Evolutionary conservation across 2,888 invertebrate species (phyloP).

Genomic region (Unio pictorum): DNA sequence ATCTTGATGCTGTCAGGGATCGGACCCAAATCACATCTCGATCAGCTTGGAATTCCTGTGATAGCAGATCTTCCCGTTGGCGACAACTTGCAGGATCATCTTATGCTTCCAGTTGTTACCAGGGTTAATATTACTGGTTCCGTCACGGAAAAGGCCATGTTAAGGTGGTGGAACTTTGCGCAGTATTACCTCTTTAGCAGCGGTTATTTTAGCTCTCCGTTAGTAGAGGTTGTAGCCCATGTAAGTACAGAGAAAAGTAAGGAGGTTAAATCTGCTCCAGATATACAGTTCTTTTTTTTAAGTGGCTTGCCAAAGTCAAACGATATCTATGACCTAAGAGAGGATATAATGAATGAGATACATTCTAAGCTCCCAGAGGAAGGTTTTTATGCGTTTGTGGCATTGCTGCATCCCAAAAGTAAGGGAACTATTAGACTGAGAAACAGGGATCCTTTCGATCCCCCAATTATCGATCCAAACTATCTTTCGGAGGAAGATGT

Average conservation of each 20-base stretch:
- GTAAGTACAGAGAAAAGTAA: slow-evolving; percentile 6
- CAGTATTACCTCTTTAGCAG: slow-evolving; percentile 10
- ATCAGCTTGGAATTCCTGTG: slow-evolving; percentile 58
- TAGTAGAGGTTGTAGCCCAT: slow-evolving; percentile 3
- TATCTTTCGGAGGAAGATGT: slow-evolving; percentile 81
- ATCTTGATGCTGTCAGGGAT: slow-evolving; percentile 68
- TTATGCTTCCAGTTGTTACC: slow-evolving; percentile 11
- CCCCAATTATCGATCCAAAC: slow-evolving; percentile 90
- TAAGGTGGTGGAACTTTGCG: slow-evolving; percentile 1
- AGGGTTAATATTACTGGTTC: slow-evolving; percentile 6
- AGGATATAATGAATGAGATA: slow-evolving; percentile 1
- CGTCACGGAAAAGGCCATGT: slow-evolving; percentile 5
- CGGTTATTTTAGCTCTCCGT: slow-evolving; percentile 3
- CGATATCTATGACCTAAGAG: neutral
- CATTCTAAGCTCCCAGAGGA: slow-evolving; percentile 48
- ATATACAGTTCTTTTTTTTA: slow-evolving; percentile 13
- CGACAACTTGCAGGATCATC: slow-evolving; percentile 61
- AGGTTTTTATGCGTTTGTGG: slow-evolving; percentile 17
- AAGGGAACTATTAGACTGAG: slow-evolving; percentile 84
- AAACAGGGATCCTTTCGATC: slow-evolving; percentile 82
- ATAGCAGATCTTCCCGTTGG: slow-evolving; percentile 62
- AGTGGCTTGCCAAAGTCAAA: neutral
- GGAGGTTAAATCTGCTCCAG: slow-evolving; percentile 10
- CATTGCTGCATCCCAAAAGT: slow-evolving; percentile 77
- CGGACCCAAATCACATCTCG: slow-evolving; percentile 65